Conservation (phyloP, 2,797 vertebrate genomes). For the Melanotaenia boesemani region DNA sequence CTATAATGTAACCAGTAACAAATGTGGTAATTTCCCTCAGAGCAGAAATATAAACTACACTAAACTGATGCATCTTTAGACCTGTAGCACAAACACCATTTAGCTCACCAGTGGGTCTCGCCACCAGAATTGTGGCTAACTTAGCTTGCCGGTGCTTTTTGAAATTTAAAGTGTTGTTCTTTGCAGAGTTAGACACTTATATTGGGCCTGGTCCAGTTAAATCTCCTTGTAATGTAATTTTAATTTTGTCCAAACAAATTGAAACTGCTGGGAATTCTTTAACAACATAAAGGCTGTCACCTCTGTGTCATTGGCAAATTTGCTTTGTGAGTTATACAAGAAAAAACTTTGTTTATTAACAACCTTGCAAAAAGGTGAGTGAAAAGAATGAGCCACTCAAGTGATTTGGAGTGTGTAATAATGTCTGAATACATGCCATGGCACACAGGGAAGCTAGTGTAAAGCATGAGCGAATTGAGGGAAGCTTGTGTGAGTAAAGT, state of each 20-base stretch:
- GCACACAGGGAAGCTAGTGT: conserved; percentile 73
- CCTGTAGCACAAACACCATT: conserved; percentile 2
- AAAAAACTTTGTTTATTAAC: conserved; percentile 51
- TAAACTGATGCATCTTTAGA: conserved; percentile 6
- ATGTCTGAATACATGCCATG: conserved; percentile 67
- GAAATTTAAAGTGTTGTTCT: background rate
- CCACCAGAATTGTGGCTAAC: background rate
- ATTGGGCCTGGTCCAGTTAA: background rate
- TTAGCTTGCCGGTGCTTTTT: background rate
- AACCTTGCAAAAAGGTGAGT: conserved; percentile 52
- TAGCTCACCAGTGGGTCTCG: background rate
- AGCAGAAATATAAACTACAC: background rate
- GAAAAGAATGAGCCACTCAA: conserved; percentile 54
- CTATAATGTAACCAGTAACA: background rate
- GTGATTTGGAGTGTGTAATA: conserved; percentile 63
- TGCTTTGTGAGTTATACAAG: background rate
- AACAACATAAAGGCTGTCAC: background rate
- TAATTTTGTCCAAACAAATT: background rate
- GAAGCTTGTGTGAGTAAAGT: conserved; percentile 79
- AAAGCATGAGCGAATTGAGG: conserved; percentile 55
- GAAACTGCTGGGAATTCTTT: background rate
- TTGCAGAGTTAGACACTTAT: background rate
- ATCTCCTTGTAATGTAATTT: background rate
- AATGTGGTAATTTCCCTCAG: background rate
- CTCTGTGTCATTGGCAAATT: background rate